A percentile compares a stretch with the other conserved stretches of the same genome.
Conservation (phyloP, 2,888 invertebrate species). For the Epistrophe eligans region DNA sequence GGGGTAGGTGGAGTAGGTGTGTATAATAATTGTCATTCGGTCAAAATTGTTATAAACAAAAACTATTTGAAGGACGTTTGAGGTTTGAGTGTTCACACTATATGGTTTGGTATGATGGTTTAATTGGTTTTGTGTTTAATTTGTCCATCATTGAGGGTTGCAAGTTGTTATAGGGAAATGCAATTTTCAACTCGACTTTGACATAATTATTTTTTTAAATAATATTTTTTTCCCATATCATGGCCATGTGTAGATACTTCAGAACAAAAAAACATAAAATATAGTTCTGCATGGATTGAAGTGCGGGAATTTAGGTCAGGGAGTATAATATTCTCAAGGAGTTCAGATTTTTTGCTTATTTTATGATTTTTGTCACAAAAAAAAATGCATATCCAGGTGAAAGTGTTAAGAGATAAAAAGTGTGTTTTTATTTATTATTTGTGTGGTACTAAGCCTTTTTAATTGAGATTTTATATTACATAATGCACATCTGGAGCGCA, state of each 20-base stretch:
- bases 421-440: background rate
- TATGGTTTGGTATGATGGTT: constrained; percentile 20
- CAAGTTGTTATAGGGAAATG: constrained; percentile 69
- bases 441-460: constrained; percentile 6
- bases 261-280: background rate
- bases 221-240: constrained; percentile 6
- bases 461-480: constrained; percentile 40
- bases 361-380: background rate
- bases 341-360: background rate
- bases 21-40: constrained; percentile 38
- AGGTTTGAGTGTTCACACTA: constrained; percentile 24
- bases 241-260: constrained; percentile 1
- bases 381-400: constrained; percentile 32
- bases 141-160: constrained; percentile 69
- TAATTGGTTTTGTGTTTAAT: constrained; percentile 48
- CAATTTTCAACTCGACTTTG: constrained; percentile 71
- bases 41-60: constrained; percentile 42
- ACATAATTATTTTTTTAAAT: constrained; percentile 43
- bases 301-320: constrained; percentile 36
- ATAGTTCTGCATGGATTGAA: constrained; percentile 29
- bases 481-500: background rate
- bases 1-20: constrained; percentile 64
- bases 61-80: constrained; percentile 61
- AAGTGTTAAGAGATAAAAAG: constrained; percentile 21
- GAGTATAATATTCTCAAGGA: constrained; percentile 12